These are phyloP conservation scores for Acanthurus lineatus DNA, from an alignment of 2,797 vertebrate species.

Conservation along the genomic window DNA sequence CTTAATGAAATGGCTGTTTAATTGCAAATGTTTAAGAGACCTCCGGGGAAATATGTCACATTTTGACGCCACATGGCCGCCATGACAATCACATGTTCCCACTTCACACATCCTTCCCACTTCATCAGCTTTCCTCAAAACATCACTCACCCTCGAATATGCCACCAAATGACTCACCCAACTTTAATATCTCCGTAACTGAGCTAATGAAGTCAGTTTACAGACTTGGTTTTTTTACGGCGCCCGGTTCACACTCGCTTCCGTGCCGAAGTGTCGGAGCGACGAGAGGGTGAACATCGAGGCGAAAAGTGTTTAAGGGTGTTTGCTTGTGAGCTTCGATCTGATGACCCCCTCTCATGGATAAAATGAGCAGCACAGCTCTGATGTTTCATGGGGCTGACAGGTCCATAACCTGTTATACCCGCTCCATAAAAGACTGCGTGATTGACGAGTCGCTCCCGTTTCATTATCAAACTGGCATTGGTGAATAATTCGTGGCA, in stretches of 20 bases:
- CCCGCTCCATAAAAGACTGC: conserved; percentile 25
- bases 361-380: conserved; percentile 31
- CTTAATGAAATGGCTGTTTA: conserved; percentile 12
- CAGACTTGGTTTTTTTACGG: conserved; percentile 49
- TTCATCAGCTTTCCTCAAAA: conserved; percentile 49
- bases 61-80: conserved; percentile 37
- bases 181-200: conserved; percentile 11
- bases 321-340: conserved; percentile 34
- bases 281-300: conserved; percentile 12
- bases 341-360: conserved; percentile 2
- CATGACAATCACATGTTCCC: conserved; percentile 55
- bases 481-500: conserved; percentile 67
- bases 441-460: conserved; percentile 50
- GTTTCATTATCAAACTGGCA: conserved; percentile 71
- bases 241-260: conserved; percentile 23
- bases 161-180: conserved; percentile 27
- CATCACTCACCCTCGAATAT: conserved; percentile 44
- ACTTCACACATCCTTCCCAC: conserved; percentile 52
- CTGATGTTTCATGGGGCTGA: conserved; percentile 21
- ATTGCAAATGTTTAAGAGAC: conserved; percentile 16
- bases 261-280: conserved; percentile 1
- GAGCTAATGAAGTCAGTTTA: conserved; percentile 62
- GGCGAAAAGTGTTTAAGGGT: conserved; percentile 36
- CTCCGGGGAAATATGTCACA: conserved; percentile 40
- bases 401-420: conserved; percentile 53